A percentile compares a stretch with the other conserved stretches of the same genome.
These are phyloP conservation scores for Drosophila acutilabella DNA, from an alignment of 2,888 invertebrate genomes.

Conservation along the genomic window DNA sequence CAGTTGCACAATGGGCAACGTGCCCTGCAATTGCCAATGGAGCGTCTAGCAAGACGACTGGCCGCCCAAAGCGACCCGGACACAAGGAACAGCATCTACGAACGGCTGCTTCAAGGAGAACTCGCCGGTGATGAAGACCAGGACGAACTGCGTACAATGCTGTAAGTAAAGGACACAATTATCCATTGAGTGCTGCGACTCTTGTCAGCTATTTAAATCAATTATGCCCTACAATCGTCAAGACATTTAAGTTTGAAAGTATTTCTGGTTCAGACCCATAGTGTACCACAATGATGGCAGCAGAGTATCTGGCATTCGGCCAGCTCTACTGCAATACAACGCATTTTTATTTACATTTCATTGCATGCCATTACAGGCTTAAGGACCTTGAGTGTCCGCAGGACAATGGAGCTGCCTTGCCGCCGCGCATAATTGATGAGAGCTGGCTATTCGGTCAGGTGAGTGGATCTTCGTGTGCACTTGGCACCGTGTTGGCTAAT, in stretches of 20 bases:
- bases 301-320: conserved; percentile 2
- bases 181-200: conserved; percentile 32
- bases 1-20: conserved; percentile 63
- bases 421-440: conserved; percentile 83
- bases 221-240: conserved; percentile 14
- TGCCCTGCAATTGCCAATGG: conserved; percentile 74
- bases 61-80: conserved; percentile 48
- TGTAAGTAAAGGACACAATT: conserved; percentile 65
- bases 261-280: too few species aligned
- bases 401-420: conserved; percentile 59
- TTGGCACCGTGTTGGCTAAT: conserved; percentile 51
- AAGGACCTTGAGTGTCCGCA: conserved; percentile 65
- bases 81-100: conserved; percentile 69
- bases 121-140: conserved; percentile 61
- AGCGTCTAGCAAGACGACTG: conserved; percentile 73
- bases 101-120: conserved; percentile 56
- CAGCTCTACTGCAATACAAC: background rate
- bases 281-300: background rate
- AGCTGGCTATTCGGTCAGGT: conserved; percentile 85
- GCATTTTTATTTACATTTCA: conserved; percentile 58
- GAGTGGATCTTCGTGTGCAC: conserved; percentile 53
- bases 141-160: conserved; percentile 66
- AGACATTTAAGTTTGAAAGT: background rate
- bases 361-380: conserved; percentile 59
- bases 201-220: conserved; percentile 33